A percentile compares a stretch with the other conserved stretches of the same genome.
Conservation (phyloP, 2,113 vertebrate genomes). For the Microcebus lehilahytsara region DNA sequence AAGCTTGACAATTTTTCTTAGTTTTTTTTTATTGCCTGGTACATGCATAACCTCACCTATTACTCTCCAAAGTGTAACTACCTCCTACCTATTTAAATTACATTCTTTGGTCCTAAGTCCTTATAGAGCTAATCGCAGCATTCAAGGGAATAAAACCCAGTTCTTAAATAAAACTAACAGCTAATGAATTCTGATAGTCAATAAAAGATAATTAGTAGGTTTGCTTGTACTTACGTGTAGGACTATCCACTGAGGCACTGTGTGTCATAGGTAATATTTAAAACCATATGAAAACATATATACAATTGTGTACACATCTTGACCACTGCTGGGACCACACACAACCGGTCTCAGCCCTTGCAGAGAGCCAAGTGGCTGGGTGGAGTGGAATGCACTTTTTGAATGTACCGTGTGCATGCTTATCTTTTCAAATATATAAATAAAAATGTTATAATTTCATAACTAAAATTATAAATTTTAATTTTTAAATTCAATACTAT, state of each 20-base stretch:
- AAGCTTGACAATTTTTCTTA: background rate
- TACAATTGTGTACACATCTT: rapidly evolving
- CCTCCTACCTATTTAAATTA: background rate
- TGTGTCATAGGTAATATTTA: background rate
- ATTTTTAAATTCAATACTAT: background rate
- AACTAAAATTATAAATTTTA: background rate
- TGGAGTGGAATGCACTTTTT: rapidly evolving
- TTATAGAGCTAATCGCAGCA: background rate
- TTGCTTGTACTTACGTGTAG: background rate
- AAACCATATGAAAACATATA: rapidly evolving
- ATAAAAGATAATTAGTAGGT: background rate
- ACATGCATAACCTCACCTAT: background rate
- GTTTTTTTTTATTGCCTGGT: background rate
- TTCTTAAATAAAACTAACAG: background rate
- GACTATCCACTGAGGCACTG: background rate
- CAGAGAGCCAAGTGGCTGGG: background rate
- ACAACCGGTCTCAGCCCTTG: background rate
- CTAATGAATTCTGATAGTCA: background rate
- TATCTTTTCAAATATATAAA: background rate
- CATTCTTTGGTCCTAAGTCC: background rate
- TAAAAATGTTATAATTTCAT: background rate
- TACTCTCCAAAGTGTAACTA: background rate
- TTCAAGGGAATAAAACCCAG: background rate
- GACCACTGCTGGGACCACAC: background rate
- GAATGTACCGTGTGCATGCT: background rate